Conservation (phyloP, 1,140 invertebrate species). For the Piezodorus guildinii region DNA sequence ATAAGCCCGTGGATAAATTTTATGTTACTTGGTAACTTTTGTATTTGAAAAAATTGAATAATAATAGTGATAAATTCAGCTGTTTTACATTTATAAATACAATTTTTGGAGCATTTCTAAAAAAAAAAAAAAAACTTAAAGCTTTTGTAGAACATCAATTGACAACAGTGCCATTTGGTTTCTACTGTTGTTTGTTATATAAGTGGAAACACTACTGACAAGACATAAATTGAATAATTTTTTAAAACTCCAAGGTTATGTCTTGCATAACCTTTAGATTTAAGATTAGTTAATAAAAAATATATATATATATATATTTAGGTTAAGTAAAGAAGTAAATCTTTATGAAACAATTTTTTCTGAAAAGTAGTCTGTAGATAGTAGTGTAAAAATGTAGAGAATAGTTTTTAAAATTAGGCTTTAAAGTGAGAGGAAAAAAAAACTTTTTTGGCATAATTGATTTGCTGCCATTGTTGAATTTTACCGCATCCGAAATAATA, state of each 20-base stretch:
- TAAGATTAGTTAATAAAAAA: slow-evolving; percentile 1
- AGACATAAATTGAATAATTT: not conserved
- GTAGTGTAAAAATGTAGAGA: slow-evolving; percentile 15
- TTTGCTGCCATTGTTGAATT: slow-evolving; percentile 9
- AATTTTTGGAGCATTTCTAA: slow-evolving; percentile 1
- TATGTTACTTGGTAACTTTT: slow-evolving; percentile 2
- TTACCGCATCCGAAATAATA: slow-evolving; percentile 6
- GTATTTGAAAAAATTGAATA: too few species aligned
- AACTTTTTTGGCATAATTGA: slow-evolving; percentile 7
- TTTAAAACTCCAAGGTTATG: slow-evolving; percentile 14
- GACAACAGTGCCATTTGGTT: slow-evolving; percentile 11
- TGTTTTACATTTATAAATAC: not conserved
- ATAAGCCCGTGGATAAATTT: not conserved
- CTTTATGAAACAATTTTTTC: slow-evolving; percentile 18
- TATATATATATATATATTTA: slow-evolving; percentile 4
- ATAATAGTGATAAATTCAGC: not conserved
- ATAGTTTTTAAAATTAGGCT: slow-evolving; percentile 16
- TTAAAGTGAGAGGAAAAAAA: slow-evolving; percentile 2
- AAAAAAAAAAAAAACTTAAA: slow-evolving; percentile 8
- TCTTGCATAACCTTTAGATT: slow-evolving; percentile 4
- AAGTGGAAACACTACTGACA: slow-evolving; percentile 6
- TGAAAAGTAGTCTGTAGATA: slow-evolving; percentile 12
- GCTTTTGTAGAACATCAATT: slow-evolving; percentile 2
- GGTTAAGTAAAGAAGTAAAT: not conserved
- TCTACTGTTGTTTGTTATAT: slow-evolving; percentile 8